A percentile compares a stretch with the other conserved stretches of the same genome.
Evolutionary conservation across 2,113 vertebrate genomes (phyloP).

Genomic region (Vombatus ursinus): DNA sequence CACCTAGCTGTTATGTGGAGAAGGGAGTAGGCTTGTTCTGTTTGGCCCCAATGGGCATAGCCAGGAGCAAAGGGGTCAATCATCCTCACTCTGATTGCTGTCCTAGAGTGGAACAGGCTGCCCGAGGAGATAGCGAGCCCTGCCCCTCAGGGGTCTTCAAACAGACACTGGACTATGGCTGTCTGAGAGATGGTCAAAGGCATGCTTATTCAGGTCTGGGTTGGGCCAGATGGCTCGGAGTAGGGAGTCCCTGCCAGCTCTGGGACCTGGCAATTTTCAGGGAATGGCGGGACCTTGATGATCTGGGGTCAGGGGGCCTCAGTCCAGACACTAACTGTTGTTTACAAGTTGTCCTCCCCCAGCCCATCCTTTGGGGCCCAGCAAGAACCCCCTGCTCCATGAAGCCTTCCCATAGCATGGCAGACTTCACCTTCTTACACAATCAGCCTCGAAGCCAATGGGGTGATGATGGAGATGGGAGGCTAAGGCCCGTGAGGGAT

Average conservation of each 20-base stretch:
- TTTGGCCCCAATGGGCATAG: not conserved
- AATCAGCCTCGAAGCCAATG: not conserved
- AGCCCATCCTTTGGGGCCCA: not conserved
- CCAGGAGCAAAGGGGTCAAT: not conserved
- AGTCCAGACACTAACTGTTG: not conserved
- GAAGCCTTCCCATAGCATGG: not conserved
- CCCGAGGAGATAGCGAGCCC: not conserved
- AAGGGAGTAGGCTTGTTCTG: not conserved
- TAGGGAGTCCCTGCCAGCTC: too few relatives aligned
- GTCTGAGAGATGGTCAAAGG: not conserved
- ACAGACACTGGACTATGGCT: not conserved
- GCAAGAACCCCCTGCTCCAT: not conserved
- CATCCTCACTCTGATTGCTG: not conserved
- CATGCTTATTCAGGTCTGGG: not conserved
- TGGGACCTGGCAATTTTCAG: too few relatives aligned
- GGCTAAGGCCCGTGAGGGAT: too few relatives aligned
- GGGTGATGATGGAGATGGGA: not conserved
- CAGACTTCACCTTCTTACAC: not conserved
- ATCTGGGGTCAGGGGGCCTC: not conserved
- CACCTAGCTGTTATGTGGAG: not conserved
- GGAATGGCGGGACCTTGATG: too few relatives aligned
- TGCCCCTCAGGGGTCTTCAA: not conserved
- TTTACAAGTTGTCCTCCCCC: too few relatives aligned
- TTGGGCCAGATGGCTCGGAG: too few relatives aligned
- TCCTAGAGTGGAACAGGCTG: not conserved